Conservation (phyloP, 2,797 vertebrate species). For the Avahi laniger region DNA sequence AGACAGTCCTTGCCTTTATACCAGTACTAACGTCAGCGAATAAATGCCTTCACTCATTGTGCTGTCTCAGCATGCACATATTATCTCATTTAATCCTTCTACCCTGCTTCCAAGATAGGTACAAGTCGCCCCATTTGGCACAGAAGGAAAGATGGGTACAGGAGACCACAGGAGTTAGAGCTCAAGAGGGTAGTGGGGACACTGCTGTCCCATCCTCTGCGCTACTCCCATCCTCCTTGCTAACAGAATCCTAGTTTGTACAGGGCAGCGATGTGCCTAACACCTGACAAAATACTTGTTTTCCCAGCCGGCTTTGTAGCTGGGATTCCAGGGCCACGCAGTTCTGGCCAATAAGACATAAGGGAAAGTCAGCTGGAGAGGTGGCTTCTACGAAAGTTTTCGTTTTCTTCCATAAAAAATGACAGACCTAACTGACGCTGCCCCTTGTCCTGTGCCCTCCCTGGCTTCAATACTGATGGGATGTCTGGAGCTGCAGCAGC, state of each 20-base stretch:
- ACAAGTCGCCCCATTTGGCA: not conserved
- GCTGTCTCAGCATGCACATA: not conserved
- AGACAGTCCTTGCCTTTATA: not conserved
- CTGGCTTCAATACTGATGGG: not conserved
- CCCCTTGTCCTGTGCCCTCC: not conserved
- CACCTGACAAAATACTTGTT: not conserved
- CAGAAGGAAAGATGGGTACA: not conserved
- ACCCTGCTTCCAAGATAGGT: accelerated
- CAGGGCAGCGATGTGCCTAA: not conserved
- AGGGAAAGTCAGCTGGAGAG: not conserved
- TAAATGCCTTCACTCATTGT: not conserved
- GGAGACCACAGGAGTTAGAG: not conserved
- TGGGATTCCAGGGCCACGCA: not conserved
- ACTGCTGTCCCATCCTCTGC: too few species aligned
- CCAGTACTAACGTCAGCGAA: not conserved
- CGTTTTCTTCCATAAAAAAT: not conserved
- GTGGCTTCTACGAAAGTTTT: not conserved
- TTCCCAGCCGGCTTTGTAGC: not conserved
- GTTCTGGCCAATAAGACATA: not conserved
- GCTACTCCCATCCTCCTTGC: not conserved
- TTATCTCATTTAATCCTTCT: not conserved
- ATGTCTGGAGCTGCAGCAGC: not conserved
- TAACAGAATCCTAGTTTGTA: not conserved
- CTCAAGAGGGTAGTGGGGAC: not conserved
- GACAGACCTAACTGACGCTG: not conserved